Evolutionary conservation across 2,888 invertebrate genomes (phyloP).

Genomic region (Mesorhabditis spiculigera): DNA sequence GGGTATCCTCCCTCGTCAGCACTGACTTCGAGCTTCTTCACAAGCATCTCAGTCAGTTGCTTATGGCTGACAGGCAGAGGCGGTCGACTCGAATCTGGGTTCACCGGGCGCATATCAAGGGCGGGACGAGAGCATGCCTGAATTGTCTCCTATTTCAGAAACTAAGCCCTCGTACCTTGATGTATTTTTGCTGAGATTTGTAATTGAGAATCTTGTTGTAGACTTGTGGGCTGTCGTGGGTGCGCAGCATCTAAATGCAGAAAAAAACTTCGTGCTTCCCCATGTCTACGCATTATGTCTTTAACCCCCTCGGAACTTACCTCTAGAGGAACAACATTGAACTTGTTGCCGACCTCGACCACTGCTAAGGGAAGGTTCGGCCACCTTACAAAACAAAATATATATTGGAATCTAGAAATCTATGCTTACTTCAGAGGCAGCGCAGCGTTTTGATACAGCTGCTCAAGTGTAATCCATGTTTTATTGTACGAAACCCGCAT

Average conservation of each 20-base stretch:
- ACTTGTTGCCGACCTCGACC: background rate
- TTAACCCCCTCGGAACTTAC: background rate
- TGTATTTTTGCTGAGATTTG: background rate
- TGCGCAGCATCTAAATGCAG: constrained; percentile 1
- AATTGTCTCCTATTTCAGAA: too few relatives aligned
- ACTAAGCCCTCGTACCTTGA: background rate
- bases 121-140: background rate
- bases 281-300: too few relatives aligned
- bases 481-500: background rate
- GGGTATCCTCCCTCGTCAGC: background rate
- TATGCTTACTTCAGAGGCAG: background rate
- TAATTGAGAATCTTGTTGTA: background rate
- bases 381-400: background rate
- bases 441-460: background rate
- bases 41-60: background rate
- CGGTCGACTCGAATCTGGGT: too few relatives aligned
- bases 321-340: background rate
- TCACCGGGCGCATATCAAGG: background rate
- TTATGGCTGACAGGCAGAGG: background rate
- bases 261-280: background rate
- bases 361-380: background rate
- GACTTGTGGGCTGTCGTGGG: constrained; percentile 4
- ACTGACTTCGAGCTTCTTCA: too few relatives aligned
- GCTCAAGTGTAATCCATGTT: background rate
- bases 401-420: background rate